Evolutionary conservation across 1,140 invertebrate genomes (phyloP).

Genomic region (Rhyzopertha dominica): DNA sequence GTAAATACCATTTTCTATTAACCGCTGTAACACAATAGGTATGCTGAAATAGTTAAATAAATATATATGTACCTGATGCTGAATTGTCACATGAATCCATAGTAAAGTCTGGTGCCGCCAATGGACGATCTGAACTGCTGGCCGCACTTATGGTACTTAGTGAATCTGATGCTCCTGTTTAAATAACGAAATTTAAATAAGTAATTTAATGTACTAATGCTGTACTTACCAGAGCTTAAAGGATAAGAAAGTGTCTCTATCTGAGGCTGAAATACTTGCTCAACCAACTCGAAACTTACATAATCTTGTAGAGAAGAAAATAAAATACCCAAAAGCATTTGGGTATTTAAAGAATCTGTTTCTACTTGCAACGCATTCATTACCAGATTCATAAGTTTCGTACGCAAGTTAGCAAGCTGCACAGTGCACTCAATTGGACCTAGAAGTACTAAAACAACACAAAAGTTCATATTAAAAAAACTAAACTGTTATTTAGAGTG

Average conservation of each 20-base stretch:
- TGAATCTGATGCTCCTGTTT: slow-evolving; percentile 41
- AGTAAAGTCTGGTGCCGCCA: slow-evolving; percentile 28
- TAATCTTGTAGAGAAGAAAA: slow-evolving; percentile 77
- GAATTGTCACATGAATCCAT: too few species aligned
- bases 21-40: too few species aligned
- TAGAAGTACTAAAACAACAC: slow-evolving; percentile 6
- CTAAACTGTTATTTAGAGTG: too few species aligned
- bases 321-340: slow-evolving; percentile 80
- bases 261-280: slow-evolving; percentile 56
- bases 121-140: slow-evolving; percentile 38
- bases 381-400: slow-evolving; percentile 76
- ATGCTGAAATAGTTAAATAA: too few species aligned
- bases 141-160: slow-evolving; percentile 42
- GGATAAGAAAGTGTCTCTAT: slow-evolving; percentile 60
- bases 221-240: slow-evolving; percentile 62
- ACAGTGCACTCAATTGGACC: slow-evolving; percentile 43
- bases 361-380: slow-evolving; percentile 83
- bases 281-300: slow-evolving; percentile 69
- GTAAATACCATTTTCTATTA: too few species aligned
- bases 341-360: slow-evolving; percentile 80
- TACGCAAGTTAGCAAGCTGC: slow-evolving; percentile 77
- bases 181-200: slow-evolving; percentile 10
- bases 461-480: too few species aligned
- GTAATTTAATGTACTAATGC: slow-evolving; percentile 10
- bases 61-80: too few species aligned